Evolutionary conservation across 1,140 invertebrate genomes (phyloP), one percentile per base, ranked within the genome.

Genomic region (Apocrypta bakeri): DNA sequence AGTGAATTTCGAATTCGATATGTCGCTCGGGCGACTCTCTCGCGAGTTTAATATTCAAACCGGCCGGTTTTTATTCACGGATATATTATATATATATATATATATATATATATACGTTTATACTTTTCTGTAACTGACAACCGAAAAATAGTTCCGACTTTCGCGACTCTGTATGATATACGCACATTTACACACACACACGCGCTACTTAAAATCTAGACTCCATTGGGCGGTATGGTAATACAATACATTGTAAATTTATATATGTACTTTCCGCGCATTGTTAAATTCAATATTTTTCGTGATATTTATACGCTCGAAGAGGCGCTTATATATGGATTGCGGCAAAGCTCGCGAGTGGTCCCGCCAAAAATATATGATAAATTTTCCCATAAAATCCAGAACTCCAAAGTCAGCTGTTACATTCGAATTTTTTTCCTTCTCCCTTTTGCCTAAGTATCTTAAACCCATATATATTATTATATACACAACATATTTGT

Each of bases 261-360:
- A 68, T 69, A 24, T 33, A 7, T 8, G n/a, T n/a, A 71, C 71
- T 79, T 42, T 71, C 27, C 37, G 11, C 3, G 40, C 33, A 78
- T 77, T 74, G 27, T 64, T n/a, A n/a, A n/a, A 80, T 80, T 80
- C 48, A 24, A 69, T 63, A 72, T 72, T 72, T 77, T 80, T 72
- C 27, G n/a, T n/a, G n/a, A n/a, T n/a, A n/a, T 24, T 31, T 42
- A 61, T 40, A 79, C 68, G 42, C 78, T 72, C 27, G 40, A n/a
- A n/a, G n/a, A n/a, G n/a, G n/a, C n/a, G n/a, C n/a, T n/a, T n/a
- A n/a, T n/a, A n/a, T n/a, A n/a, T n/a, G n/a, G n/a, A n/a, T n/a
- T n/a, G n/a, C n/a, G n/a, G n/a, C n/a, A n/a, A n/a, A 64, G 27
- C 29, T 64, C 14, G 61, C n/a, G 64, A 4, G 31, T 9, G 3